Evolutionary conservation across 2,113 vertebrate species (phyloP).

Genomic region (Hystrix brachyura): DNA sequence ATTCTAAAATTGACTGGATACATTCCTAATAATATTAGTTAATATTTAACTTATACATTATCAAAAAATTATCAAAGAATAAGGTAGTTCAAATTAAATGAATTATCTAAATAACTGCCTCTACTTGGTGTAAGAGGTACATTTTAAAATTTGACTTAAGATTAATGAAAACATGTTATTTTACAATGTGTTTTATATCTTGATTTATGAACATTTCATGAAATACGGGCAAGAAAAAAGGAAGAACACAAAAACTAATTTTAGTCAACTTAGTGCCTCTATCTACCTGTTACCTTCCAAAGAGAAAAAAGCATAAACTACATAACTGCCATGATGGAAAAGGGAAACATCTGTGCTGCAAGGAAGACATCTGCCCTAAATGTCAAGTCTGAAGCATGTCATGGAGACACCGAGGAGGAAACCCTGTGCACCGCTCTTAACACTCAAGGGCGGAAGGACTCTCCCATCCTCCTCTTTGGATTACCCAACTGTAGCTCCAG

Average conservation of each 20-base stretch:
- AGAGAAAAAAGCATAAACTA: conserved; percentile 3
- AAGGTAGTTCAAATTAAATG: neutral
- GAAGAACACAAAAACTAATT: conserved; percentile 5
- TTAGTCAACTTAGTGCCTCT: neutral
- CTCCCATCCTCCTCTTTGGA: neutral
- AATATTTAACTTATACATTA: conserved; percentile 11
- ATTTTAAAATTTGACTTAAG: neutral
- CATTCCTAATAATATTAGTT: neutral
- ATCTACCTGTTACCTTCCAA: neutral
- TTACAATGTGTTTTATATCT: conserved; percentile 57
- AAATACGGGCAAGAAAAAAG: neutral
- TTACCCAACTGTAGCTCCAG: neutral
- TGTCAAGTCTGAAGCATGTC: neutral
- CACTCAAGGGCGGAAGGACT: neutral
- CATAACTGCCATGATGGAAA: neutral
- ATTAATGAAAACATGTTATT: conserved; percentile 33
- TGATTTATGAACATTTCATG: neutral
- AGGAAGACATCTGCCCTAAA: neutral
- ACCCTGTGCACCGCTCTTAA: neutral
- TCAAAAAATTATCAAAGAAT: neutral
- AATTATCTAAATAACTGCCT: neutral
- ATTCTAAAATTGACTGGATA: conserved; percentile 13
- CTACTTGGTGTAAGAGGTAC: neutral
- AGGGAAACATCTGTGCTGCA: neutral
- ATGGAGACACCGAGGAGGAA: neutral